Base-by-base conservation (phyloP, 2,797 vertebrate species). In the Leuciscus waleckii region DNA sequence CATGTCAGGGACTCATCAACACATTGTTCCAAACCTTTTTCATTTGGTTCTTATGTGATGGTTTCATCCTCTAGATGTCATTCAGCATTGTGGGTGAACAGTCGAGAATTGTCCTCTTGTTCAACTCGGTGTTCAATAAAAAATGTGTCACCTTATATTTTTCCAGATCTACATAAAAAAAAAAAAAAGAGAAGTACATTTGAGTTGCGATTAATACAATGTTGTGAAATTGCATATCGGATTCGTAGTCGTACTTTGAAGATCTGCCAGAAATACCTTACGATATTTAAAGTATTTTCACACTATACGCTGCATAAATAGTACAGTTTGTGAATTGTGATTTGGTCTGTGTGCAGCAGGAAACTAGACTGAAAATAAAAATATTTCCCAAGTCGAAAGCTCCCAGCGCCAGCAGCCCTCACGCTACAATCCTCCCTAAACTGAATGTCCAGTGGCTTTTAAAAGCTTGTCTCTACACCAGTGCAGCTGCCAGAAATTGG, bases 21-120 rank as follows among this genome's bases (percentile, higher is more conserved):
- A 82, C 61, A 4, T 86, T 89, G 84, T 86, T 84, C 65, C 37
- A 87, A 65, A 86, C 82, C 65, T 32, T 54, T 79, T 86, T 86
- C 37, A 83, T 87, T 89, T 65, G 77, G 71, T 68, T 29, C 41
- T 80, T 78, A 61, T 73, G 74, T 85, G 23, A 88, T 75, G 70
- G 35, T 83, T 85, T 85, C 26, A 56, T 78, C 73, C 76, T 86
- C 58, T 54, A 73, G 39, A 71, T 76, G 83, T 84, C 86, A 75
- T 79, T 85, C 87, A 89, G 67, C 65, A 43, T 82, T 86, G 70
- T 70, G 68, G 17, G 56, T 65, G 61, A 70, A 86, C 46, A 58
- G 79, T n/a, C 68, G 81, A 35, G 4, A 69, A 79, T 82, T 74
- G 43, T 79, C 46, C 68, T 67, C 19, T 63, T 46, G 32, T 49